Evolutionary conservation across 2,113 vertebrate genomes (phyloP), one percentile per base, ranked within the genome.

Genomic region (Rhabdornis inornatus): DNA sequence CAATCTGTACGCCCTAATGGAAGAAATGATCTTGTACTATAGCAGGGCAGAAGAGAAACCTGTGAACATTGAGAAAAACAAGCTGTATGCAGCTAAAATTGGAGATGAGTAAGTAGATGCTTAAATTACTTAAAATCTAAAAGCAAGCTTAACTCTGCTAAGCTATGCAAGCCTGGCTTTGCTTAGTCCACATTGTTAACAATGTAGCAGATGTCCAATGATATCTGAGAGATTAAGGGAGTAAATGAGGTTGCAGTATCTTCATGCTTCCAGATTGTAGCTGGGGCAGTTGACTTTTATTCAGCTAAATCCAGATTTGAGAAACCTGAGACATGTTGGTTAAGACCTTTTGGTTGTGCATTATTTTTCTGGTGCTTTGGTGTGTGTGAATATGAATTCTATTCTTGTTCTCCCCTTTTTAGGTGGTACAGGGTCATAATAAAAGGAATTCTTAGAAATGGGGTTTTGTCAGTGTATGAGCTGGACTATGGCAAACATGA

Each of bases 391-490:
- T 77, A 37, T 2, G 3, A 83, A 57, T 59, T 80, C 24, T 92
- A 0, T 53, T 79, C 44, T 85, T 95, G 42, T 91, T 75, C 47
- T 78, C 8, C 14, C 27, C 22, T 30, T 79, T 86, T 25, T 75
- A 99, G 99, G 83, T 99, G 99, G 99, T 97, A 99, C 87, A 98
- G 99, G 28, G 98, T 99, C 60, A 91, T 99, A 90, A 97, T 99
- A 86, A 99, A 99, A 97, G 98, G 98, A 56, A 94, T 99, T 90
- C 97, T 99, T 64, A 94, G 98, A 68, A 99, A 98, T 13, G 98
- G 99, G 2, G 92, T 99, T 94, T 98, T 99, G 30, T 99, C 99
- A 0, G 98, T 99, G 12, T 99, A 99, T 18, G 98, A 99, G 93
- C 94, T 99, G 95, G 99, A 99, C 95, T 98, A 99, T 2, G 99